Conservation (phyloP, 2,113 vertebrate species). For the Chauna torquata region DNA sequence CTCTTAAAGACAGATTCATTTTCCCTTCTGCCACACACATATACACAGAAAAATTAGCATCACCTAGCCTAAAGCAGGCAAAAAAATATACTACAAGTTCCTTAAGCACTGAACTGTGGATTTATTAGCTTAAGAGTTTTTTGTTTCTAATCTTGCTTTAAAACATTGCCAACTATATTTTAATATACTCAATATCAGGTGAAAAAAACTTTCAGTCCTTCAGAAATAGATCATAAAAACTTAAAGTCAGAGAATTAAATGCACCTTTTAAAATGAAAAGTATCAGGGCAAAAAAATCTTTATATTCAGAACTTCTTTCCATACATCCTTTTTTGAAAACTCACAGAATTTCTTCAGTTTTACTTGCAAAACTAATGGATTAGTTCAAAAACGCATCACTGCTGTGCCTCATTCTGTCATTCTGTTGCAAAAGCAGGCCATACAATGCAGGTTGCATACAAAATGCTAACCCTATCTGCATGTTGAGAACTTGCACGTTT, state of each 20-base stretch:
- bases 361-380: not conserved
- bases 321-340: not conserved
- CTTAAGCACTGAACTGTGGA: not conserved
- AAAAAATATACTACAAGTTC: not conserved
- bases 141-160: not conserved
- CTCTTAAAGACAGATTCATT: not conserved
- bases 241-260: not conserved
- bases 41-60: not conserved
- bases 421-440: not conserved
- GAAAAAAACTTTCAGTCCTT: not conserved
- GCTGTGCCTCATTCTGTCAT: not conserved
- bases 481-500: not conserved
- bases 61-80: not conserved
- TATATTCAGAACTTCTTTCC: not conserved
- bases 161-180: not conserved
- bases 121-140: not conserved
- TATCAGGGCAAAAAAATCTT: not conserved
- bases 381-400: not conserved
- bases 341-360: not conserved
- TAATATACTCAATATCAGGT: not conserved
- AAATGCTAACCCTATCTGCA: not conserved
- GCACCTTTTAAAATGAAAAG: not conserved
- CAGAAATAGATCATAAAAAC: not conserved
- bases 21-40: constrained; percentile 2
- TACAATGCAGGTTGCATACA: not conserved